Conservation (phyloP, 2,797 vertebrate species). For the Monodelphis domestica region DNA sequence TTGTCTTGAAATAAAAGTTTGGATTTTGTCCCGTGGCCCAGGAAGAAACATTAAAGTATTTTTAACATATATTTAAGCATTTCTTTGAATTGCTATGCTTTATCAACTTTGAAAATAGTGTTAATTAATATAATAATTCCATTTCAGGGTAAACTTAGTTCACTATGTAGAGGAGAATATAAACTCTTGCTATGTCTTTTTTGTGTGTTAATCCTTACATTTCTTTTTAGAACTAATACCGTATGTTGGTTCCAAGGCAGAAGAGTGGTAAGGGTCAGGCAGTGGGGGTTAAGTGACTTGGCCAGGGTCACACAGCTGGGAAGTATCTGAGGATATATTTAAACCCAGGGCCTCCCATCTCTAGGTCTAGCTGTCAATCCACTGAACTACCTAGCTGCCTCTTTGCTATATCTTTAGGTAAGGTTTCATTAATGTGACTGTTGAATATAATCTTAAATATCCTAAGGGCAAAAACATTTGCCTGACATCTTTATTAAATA, state of each 20-base stretch:
- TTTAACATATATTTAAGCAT: neutral
- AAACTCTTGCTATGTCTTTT: neutral
- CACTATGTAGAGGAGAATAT: neutral
- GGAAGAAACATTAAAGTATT: neutral
- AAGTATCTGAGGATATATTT: too few species aligned
- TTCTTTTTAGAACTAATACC: too few species aligned
- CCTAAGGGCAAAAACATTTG: neutral
- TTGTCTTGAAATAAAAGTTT: neutral
- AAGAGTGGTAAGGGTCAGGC: too few species aligned
- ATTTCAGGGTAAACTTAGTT: neutral
- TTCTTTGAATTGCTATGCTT: neutral
- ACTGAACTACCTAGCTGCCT: too few species aligned
- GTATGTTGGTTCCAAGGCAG: too few species aligned
- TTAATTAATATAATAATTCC: neutral
- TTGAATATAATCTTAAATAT: neutral
- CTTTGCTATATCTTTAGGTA: neutral
- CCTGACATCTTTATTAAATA: neutral
- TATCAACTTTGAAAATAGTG: neutral
- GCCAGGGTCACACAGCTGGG: too few species aligned
- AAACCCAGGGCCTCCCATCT: too few species aligned
- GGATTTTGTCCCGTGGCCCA: neutral
- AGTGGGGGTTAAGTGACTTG: too few species aligned
- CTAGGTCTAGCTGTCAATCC: too few species aligned
- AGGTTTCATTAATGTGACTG: neutral
- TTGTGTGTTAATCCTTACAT: too few species aligned